Conservation (phyloP, 2,888 invertebrate species). For the Sabatieria punctata region DNA sequence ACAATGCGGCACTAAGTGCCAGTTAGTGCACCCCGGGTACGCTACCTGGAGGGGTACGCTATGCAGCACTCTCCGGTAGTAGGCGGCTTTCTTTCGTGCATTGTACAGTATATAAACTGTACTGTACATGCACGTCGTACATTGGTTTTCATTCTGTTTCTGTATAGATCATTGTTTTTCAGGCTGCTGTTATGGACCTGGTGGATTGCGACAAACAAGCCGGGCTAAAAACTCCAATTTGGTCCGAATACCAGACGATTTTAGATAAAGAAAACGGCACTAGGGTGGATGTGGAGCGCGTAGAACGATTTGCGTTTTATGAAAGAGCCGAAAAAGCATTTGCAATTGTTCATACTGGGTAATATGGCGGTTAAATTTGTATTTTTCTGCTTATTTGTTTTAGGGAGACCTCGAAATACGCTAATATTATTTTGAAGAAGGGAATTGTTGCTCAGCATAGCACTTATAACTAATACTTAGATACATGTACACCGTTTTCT, state of each 20-base stretch:
- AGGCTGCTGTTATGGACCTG: neutral
- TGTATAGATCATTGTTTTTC: too few species aligned
- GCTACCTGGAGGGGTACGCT: neutral
- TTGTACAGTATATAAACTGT: too few species aligned
- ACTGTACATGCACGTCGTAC: too few species aligned
- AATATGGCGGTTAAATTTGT: too few species aligned
- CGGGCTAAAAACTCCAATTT: neutral
- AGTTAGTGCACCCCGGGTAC: too few species aligned
- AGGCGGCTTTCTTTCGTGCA: neutral
- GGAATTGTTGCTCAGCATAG: too few species aligned
- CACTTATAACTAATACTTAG: too few species aligned
- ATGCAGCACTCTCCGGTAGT: neutral
- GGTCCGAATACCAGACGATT: neutral
- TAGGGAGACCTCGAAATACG: neutral
- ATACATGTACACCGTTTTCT: too few species aligned
- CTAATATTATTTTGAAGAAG: neutral
- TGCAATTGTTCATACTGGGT: neutral
- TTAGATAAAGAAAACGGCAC: neutral
- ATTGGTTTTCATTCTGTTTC: too few species aligned
- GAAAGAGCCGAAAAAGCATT: neutral
- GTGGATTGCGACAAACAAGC: neutral
- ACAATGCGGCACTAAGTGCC: too few species aligned
- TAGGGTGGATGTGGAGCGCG: neutral
- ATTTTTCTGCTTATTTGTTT: neutral
- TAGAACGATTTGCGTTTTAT: neutral